Percentiles rank a stretch among this genome's conserved stretches.
Conservation (phyloP, 2,888 invertebrate species). For the Cabera pusaria region DNA sequence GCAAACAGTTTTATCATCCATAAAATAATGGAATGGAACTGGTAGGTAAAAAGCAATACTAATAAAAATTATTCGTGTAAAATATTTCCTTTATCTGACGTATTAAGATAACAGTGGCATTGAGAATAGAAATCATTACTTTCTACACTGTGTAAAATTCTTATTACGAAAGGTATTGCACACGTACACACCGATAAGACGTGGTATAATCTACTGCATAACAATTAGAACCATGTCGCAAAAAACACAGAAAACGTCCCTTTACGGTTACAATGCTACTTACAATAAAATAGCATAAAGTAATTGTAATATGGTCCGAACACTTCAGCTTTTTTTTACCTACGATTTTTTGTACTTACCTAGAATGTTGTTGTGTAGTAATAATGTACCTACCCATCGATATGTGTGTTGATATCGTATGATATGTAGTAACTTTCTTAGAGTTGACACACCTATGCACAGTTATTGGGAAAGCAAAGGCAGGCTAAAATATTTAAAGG, state of each 20-base stretch:
- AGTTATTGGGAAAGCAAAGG: constrained; percentile 4
- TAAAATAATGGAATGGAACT: no score
- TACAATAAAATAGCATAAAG: no score
- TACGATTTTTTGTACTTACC: no score
- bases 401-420: constrained; percentile 13
- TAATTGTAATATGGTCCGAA: no score
- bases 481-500: not conserved
- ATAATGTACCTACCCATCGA: no score
- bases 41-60: no score
- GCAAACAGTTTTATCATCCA: no score
- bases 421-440: constrained; percentile 17
- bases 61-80: constrained; percentile 8
- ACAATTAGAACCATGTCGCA: constrained; percentile 7
- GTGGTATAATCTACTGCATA: constrained; percentile 4
- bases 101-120: constrained; percentile 64
- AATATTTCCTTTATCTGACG: constrained; percentile 27
- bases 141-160: constrained; percentile 61
- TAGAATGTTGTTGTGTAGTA: constrained; percentile 18
- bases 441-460: constrained; percentile 4
- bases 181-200: constrained; percentile 47
- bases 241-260: no score
- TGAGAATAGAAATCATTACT: constrained; percentile 69
- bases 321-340: no score
- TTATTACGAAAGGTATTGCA: constrained; percentile 56
- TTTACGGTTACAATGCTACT: no score